Conservation (phyloP, 2,888 invertebrate genomes). For the Hyalella azteca region DNA sequence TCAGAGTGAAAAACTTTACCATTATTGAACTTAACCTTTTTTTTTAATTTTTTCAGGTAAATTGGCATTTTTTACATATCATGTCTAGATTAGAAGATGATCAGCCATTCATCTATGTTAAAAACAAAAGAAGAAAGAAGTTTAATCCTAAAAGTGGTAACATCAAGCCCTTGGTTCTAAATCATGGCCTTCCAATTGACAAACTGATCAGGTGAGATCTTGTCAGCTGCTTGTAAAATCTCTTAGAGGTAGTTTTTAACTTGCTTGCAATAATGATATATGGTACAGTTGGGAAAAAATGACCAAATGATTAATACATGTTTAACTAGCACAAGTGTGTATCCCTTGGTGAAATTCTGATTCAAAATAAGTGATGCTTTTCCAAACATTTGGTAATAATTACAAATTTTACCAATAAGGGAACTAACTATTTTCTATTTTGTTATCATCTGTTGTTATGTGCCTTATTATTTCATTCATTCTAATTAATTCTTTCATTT, state of each 20-base stretch:
- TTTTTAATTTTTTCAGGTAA: too few relatives aligned
- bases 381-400: background rate
- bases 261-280: background rate
- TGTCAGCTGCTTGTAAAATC: background rate
- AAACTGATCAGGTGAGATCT: background rate
- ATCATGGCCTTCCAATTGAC: background rate
- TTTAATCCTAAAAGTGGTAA: background rate
- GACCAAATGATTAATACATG: background rate
- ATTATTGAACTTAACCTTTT: too few relatives aligned
- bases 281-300: background rate
- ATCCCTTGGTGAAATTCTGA: background rate
- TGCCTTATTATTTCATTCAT: background rate
- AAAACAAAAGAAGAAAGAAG: background rate
- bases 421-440: background rate
- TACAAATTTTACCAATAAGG: background rate
- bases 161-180: background rate
- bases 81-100: slow-evolving; percentile 18
- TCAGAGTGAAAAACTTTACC: too few relatives aligned
- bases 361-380: background rate
- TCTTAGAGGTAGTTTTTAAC: background rate
- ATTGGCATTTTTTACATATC: too few relatives aligned
- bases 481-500: too few relatives aligned
- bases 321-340: background rate
- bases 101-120: background rate
- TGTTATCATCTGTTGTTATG: background rate